Percentiles rank a stretch among this genome's conserved stretches.
Evolutionary conservation across 2,888 invertebrate species (phyloP).

Genomic region (Dendrolimus houi): DNA sequence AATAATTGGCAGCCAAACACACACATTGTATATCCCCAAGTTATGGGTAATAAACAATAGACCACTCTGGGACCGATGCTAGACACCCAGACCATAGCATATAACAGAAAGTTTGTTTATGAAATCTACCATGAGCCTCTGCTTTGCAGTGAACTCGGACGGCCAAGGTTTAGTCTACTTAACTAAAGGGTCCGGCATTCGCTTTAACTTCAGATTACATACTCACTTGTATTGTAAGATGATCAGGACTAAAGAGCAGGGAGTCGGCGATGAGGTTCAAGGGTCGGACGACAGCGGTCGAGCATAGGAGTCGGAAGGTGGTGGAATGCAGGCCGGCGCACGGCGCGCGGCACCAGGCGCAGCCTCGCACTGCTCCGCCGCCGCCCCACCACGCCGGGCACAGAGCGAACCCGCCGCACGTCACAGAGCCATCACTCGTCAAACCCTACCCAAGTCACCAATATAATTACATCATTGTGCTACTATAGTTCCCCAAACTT

Average conservation of each 20-base stretch:
- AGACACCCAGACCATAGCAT: too few species aligned
- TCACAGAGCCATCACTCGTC: slow-evolving; percentile 18
- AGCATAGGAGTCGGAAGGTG: slow-evolving; percentile 31
- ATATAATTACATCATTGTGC: not conserved
- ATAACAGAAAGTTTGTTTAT: too few species aligned
- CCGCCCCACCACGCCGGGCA: slow-evolving; percentile 43
- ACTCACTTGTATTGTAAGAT: slow-evolving; percentile 37
- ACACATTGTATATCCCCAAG: too few species aligned
- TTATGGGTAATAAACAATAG: too few species aligned
- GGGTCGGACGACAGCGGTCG: slow-evolving; percentile 35
- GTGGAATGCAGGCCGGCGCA: slow-evolving; percentile 30
- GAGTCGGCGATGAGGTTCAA: slow-evolving; percentile 47
- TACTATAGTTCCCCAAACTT: too few species aligned
- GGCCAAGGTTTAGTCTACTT: too few species aligned
- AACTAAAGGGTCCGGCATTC: not conserved
- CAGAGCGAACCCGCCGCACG: slow-evolving; percentile 30
- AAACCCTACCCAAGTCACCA: slow-evolving; percentile 13
- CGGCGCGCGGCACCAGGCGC: slow-evolving; percentile 29
- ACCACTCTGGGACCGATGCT: too few species aligned
- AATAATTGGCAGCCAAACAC: too few species aligned
- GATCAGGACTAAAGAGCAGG: slow-evolving; percentile 29
- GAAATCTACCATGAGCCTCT: not conserved
- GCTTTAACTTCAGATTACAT: not conserved
- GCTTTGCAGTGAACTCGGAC: too few species aligned
- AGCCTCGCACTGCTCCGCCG: slow-evolving; percentile 28